Conservation (phyloP, 2,888 invertebrate species). For the Zhengitettix transpicula region DNA sequence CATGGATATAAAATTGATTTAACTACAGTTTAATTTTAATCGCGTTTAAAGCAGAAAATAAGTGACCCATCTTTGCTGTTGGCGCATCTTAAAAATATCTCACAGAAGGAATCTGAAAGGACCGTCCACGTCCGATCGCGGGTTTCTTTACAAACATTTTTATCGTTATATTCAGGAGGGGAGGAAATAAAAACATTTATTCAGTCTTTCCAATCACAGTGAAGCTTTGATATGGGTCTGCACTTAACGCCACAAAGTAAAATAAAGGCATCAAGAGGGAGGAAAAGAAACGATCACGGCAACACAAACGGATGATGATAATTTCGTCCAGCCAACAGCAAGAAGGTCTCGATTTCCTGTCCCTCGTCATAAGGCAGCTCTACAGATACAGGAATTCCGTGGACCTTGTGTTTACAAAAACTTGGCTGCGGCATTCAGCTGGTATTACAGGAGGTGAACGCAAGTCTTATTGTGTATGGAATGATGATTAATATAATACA, state of each 20-base stretch:
- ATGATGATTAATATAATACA: neutral
- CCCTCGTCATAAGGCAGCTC: conserved; percentile 14
- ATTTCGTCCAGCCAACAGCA: conserved; percentile 13
- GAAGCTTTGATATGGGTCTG: conserved; percentile 33
- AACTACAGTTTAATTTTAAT: conserved; percentile 4
- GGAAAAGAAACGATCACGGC: neutral
- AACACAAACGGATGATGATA: neutral
- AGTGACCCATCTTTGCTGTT: conserved; percentile 14
- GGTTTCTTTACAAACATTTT: conserved; percentile 1
- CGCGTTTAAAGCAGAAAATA: conserved; percentile 13
- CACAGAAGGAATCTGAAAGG: too few species aligned
- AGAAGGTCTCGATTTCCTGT: conserved; percentile 13
- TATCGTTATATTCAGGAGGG: conserved; percentile 4
- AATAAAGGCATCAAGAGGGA: neutral
- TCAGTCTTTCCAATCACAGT: conserved; percentile 39
- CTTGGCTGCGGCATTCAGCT: neutral
- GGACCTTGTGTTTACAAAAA: conserved; percentile 11
- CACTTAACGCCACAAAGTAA: neutral
- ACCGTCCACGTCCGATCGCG: too few species aligned
- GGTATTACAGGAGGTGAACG: neutral
- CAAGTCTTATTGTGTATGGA: neutral
- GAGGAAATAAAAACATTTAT: conserved; percentile 21
- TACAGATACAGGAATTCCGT: conserved; percentile 10
- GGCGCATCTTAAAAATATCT: conserved; percentile 6
- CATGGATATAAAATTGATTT: neutral